A percentile compares a stretch with the other conserved stretches of the same genome.
phyloP scores from a whole-genome alignment of 2,113 vertebrate species.

The Brachyhypopomus occidentalis region DNA sequence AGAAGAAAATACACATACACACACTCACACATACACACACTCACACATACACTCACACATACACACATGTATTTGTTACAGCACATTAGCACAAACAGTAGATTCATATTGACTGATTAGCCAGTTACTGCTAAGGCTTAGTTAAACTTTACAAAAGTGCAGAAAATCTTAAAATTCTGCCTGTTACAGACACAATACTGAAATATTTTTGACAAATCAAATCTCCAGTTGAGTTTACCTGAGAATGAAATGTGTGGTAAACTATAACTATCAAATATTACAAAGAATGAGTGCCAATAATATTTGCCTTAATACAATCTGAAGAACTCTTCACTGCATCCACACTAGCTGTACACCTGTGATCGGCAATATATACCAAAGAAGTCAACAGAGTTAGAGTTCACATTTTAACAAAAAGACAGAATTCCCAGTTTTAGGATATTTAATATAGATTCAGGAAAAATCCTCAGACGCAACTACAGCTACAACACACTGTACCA shows the following conservation, averaged over 20 bases:
- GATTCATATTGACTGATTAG: neutral
- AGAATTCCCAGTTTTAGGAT: neutral
- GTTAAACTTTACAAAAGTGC: neutral
- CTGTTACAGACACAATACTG: slow-evolving; percentile 10
- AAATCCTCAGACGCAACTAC: slow-evolving; percentile 53
- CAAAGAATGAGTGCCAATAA: slow-evolving; percentile 87
- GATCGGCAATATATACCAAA: slow-evolving; percentile 72
- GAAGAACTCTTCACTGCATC: slow-evolving; percentile 76
- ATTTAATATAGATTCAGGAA: slow-evolving; percentile 3
- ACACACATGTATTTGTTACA: neutral
- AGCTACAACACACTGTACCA: slow-evolving; percentile 65
- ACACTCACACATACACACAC: no score
- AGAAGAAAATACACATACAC: no score
- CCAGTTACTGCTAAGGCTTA: neutral
- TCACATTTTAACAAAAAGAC: slow-evolving; percentile 65
- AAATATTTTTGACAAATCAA: slow-evolving; percentile 36
- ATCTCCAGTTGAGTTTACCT: slow-evolving; percentile 52
- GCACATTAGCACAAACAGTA: neutral
- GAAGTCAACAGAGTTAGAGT: slow-evolving; percentile 72
- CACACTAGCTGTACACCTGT: slow-evolving; percentile 63
- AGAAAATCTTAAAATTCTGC: slow-evolving; percentile 27
- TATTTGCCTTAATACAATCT: slow-evolving; percentile 91
- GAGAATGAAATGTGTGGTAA: slow-evolving; percentile 61
- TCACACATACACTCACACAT: no score
- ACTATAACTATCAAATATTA: slow-evolving; percentile 66